phyloP scores from a whole-genome alignment of 1,140 invertebrate species.

The Pachypsylla venusta region DNA sequence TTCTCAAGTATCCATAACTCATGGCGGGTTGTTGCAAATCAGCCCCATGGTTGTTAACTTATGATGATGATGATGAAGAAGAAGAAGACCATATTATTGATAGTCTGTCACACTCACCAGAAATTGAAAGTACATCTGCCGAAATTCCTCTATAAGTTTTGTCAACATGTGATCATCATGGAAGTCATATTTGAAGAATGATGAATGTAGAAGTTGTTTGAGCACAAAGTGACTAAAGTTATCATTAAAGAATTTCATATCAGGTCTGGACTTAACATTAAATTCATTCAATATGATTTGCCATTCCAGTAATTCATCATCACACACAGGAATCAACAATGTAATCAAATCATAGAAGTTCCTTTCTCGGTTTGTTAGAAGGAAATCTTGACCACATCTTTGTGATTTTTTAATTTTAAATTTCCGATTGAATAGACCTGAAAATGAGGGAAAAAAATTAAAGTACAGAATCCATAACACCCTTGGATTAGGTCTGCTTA shows the following conservation, averaged over 20 bases:
- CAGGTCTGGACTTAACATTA: not conserved
- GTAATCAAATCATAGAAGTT: not conserved
- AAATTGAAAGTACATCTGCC: not conserved
- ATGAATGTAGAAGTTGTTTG: not conserved
- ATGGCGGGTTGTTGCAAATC: too few relatives aligned
- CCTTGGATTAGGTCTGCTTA: too few relatives aligned
- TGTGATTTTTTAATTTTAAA: not conserved
- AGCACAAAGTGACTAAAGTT: not conserved
- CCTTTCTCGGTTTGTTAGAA: not conserved
- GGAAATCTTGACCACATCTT: not conserved
- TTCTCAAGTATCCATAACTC: too few relatives aligned
- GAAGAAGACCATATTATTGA: too few relatives aligned
- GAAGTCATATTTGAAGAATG: not conserved
- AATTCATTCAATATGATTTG: constrained; percentile 1
- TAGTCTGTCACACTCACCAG: too few relatives aligned
- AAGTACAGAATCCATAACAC: too few relatives aligned
- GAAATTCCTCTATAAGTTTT: not conserved
- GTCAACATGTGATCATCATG: not conserved
- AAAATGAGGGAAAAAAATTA: not conserved
- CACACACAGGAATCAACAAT: not conserved
- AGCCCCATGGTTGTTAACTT: too few relatives aligned
- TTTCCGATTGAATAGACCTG: not conserved
- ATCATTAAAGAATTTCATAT: not conserved
- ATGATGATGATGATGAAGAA: too few relatives aligned
- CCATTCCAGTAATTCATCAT: not conserved